Conservation (phyloP, 2,113 vertebrate species). For the Pholis gunnellus region DNA sequence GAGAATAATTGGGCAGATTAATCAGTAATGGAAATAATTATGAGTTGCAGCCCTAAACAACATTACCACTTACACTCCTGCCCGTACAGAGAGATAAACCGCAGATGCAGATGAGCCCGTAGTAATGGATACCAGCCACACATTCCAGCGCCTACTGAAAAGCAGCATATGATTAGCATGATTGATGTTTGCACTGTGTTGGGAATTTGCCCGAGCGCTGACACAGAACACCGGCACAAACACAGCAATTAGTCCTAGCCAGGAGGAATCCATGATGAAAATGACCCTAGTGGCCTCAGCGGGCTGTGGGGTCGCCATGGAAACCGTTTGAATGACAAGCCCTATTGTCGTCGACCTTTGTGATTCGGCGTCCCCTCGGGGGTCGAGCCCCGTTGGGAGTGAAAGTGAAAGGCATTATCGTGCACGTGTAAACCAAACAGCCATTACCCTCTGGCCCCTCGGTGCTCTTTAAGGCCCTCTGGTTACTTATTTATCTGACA, state of each 20-base stretch:
- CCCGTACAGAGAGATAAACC: conserved; percentile 3
- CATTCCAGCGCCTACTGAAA: conserved; percentile 36
- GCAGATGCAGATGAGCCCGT: conserved; percentile 4
- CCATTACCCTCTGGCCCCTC: conserved; percentile 67
- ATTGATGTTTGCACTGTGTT: conserved; percentile 70
- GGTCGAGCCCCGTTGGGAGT: conserved; percentile 51
- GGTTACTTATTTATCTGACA: conserved; percentile 72
- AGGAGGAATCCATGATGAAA: conserved; percentile 61
- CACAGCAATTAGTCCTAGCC: conserved; percentile 74
- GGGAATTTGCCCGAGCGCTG: conserved; percentile 64
- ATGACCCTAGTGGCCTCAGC: conserved; percentile 50
- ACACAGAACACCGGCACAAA: conserved; percentile 66
- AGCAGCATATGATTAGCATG: conserved; percentile 67
- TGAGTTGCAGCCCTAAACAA: neutral
- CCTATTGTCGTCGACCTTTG: conserved; percentile 75
- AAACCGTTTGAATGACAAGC: conserved; percentile 70
- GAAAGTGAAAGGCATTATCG: conserved; percentile 73
- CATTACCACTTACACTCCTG: neutral
- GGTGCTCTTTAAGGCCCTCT: conserved; percentile 53
- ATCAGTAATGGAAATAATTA: neutral
- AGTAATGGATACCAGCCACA: conserved; percentile 11
- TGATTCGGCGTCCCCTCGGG: conserved; percentile 48
- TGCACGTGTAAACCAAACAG: conserved; percentile 74
- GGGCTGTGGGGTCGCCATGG: conserved; percentile 60
- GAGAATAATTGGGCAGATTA: neutral